Percentiles rank a stretch among this genome's conserved stretches.
Evolutionary conservation across 37 sponge, comb jelly and placozoan genomes (phyloP).

Genomic region (Ephydatia muelleri): DNA sequence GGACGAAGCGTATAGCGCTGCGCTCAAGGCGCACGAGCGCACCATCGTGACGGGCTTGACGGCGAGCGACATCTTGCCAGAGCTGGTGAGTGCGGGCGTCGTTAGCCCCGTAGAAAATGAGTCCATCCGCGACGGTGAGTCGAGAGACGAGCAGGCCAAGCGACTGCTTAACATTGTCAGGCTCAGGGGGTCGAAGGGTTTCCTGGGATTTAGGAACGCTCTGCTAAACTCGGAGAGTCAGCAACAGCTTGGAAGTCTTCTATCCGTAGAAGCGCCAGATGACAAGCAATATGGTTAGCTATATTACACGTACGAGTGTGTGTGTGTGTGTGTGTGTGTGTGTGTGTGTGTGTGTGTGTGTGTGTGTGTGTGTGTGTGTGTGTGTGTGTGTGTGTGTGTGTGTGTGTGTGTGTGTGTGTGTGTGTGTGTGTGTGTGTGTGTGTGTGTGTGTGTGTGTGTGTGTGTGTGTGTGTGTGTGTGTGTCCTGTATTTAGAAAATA

Average conservation of each 20-base stretch:
- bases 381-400: not conserved
- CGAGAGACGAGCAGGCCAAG: not conserved
- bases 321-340: slow-evolving; percentile 8
- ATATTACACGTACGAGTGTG: not conserved
- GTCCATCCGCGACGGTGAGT: slow-evolving; percentile 11
- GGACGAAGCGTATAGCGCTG: slow-evolving; percentile 8
- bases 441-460: slow-evolving; percentile 7
- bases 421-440: slow-evolving; percentile 25
- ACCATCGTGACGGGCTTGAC: slow-evolving; percentile 10
- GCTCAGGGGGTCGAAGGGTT: slow-evolving; percentile 8
- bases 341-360: not conserved
- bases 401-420: not conserved
- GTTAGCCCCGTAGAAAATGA: slow-evolving; percentile 35
- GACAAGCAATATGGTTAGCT: slow-evolving; percentile 22
- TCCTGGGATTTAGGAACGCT: not conserved
- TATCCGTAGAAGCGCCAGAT: not conserved
- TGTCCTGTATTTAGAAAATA: too few relatives aligned
- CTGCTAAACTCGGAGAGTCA: slow-evolving; percentile 12
- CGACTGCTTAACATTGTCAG: slow-evolving; percentile 4
- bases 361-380: slow-evolving; percentile 6
- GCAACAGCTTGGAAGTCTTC: not conserved
- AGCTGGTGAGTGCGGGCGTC: slow-evolving; percentile 44
- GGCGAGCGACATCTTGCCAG: slow-evolving; percentile 37
- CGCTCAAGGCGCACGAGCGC: slow-evolving; percentile 13
- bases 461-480: slow-evolving; percentile 33